A percentile compares a stretch with the other conserved stretches of the same genome.
Conservation (phyloP, 1,140 invertebrate genomes). For the Gonioctena quinquepunctata region DNA sequence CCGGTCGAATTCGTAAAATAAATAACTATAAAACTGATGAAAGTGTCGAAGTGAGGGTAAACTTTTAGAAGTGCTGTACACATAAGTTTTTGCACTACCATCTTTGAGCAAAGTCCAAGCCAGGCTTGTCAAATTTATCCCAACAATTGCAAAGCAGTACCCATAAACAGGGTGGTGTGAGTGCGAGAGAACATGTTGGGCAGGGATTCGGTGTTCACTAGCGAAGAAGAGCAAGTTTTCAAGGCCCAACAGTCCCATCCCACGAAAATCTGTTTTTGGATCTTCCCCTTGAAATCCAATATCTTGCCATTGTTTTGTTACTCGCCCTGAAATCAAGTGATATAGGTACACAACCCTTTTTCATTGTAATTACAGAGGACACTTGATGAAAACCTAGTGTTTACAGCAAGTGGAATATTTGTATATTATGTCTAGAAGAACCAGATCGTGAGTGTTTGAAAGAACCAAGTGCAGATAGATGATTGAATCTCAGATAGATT, state of each 20-base stretch:
- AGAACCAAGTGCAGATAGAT: too few species aligned
- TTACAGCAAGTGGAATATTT: too few species aligned
- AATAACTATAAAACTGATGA: constrained; percentile 92
- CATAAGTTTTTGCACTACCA: constrained; percentile 86
- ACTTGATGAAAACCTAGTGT: too few species aligned
- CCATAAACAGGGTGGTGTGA: constrained; percentile 88
- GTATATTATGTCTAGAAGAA: too few species aligned
- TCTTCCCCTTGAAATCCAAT: constrained; percentile 98
- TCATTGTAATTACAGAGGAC: too few species aligned
- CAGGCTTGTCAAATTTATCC: constrained; percentile 95
- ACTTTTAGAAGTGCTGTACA: constrained; percentile 82
- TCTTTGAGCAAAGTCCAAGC: constrained; percentile 79
- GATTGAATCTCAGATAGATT: too few species aligned
- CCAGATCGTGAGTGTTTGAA: too few species aligned
- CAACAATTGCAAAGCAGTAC: constrained; percentile 86
- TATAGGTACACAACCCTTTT: too few species aligned
- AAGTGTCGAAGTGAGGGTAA: constrained; percentile 78
- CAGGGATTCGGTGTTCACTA: constrained; percentile 75
- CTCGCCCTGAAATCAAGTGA: constrained; percentile 58
- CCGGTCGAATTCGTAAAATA: constrained; percentile 92
- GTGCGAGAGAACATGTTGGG: constrained; percentile 82
- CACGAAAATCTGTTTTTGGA: constrained; percentile 96
- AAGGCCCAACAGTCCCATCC: constrained; percentile 94
- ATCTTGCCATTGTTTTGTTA: constrained; percentile 91
- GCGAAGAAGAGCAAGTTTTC: constrained; percentile 92